phyloP scores from a whole-genome alignment of 2,888 invertebrate genomes.

The Drosophila borealis region DNA sequence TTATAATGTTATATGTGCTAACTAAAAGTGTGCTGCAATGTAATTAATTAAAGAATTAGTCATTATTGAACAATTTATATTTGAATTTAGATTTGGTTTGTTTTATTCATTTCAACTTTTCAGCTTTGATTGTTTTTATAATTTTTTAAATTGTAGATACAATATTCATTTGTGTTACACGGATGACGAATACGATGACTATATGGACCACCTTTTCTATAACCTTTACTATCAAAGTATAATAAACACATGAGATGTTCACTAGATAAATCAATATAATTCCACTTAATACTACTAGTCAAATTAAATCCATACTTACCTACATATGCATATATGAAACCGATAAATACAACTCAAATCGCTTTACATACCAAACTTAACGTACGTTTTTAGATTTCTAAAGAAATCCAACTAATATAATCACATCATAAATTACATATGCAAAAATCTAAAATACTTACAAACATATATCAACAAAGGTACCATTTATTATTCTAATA shows the following conservation, averaged over 20 bases:
- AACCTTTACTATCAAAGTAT: slow-evolving; percentile 50
- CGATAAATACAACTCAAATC: slow-evolving; percentile 40
- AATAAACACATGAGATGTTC: slow-evolving; percentile 36
- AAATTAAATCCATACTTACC: slow-evolving; percentile 57
- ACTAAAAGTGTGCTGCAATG: slow-evolving; percentile 75
- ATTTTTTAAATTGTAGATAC: slow-evolving; percentile 37
- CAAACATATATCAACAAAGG: slow-evolving; percentile 10
- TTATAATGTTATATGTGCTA: slow-evolving; percentile 67
- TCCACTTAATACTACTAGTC: slow-evolving; percentile 63
- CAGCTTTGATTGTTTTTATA: slow-evolving; percentile 21
- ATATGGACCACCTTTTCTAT: slow-evolving; percentile 83
- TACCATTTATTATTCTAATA: slow-evolving; percentile 3
- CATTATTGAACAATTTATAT: slow-evolving; percentile 47
- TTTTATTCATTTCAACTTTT: slow-evolving; percentile 17
- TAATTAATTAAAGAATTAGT: slow-evolving; percentile 65
- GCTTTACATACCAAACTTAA: slow-evolving; percentile 53
- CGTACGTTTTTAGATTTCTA: slow-evolving; percentile 44
- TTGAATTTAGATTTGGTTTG: slow-evolving; percentile 16
- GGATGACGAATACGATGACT: slow-evolving; percentile 81
- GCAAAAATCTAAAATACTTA: slow-evolving; percentile 2
- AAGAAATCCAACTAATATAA: slow-evolving; percentile 16
- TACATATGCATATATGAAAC: slow-evolving; percentile 19
- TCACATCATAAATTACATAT: slow-evolving; percentile 9
- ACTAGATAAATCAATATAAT: slow-evolving; percentile 67
- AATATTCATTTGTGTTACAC: slow-evolving; percentile 59